phyloP scores from a whole-genome alignment of 2,113 vertebrate species.

The Gasterosteus aculeatus region DNA sequence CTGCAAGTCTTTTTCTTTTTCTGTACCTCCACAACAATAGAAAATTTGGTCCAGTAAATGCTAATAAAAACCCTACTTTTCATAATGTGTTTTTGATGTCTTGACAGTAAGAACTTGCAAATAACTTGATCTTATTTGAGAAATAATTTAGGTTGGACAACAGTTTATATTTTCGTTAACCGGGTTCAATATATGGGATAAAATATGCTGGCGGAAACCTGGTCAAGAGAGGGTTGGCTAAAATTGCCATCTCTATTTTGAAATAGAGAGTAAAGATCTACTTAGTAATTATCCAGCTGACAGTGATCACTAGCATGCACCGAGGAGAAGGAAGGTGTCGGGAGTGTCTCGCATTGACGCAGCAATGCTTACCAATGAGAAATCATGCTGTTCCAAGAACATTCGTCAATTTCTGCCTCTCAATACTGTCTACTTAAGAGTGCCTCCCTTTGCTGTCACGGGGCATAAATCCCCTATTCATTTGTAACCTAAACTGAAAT shows the following conservation, averaged over 20 bases:
- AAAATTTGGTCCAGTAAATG: not conserved
- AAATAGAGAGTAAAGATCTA: not conserved
- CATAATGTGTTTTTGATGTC: not conserved
- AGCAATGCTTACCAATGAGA: constrained; percentile 52
- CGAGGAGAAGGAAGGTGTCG: constrained; percentile 41
- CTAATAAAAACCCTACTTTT: not conserved
- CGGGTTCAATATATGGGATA: too few relatives aligned
- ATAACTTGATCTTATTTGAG: not conserved
- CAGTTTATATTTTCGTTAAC: not conserved
- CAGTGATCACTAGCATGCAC: constrained; percentile 48
- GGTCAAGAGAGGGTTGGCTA: too few relatives aligned
- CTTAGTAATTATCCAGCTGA: constrained; percentile 48
- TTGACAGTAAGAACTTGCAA: not conserved
- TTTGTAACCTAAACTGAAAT: not conserved
- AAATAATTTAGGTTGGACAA: not conserved
- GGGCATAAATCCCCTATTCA: not conserved
- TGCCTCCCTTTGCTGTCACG: not conserved
- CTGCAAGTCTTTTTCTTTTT: not conserved
- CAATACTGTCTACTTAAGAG: constrained; percentile 33
- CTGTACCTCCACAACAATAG: not conserved
- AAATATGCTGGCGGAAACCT: too few relatives aligned
- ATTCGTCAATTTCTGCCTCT: constrained; percentile 30
- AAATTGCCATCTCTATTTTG: not conserved
- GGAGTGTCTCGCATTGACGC: constrained; percentile 54
- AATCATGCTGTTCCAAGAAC: constrained; percentile 51